Conservation (phyloP, 2,113 vertebrate species). For the Danio rerio region GRCz12tu NC_133192.1:3834501-3835000, state of each 20-base stretch:
- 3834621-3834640: background rate
- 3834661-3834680: background rate
- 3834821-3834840: background rate
- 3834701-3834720: too few relatives aligned
- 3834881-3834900: background rate
- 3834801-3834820: background rate
- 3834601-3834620: background rate
- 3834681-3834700: background rate
- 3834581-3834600: background rate
- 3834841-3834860: too few relatives aligned
- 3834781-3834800: background rate
- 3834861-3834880: background rate
- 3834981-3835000: constrained; percentile 82
- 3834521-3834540: too few relatives aligned
- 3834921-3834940: background rate
- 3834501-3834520: too few relatives aligned
- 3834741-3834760: background rate
- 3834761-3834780: background rate
- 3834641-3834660: background rate
- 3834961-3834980: constrained; percentile 74
- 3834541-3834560: too few relatives aligned
- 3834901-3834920: background rate
- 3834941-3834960: constrained; percentile 70
- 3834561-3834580: background rate
- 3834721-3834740: too few relatives aligned